These are phyloP conservation scores for Sebastiscus albofasciatus DNA, from an alignment of 2,797 vertebrate genomes.

Conservation along the genomic window DNA sequence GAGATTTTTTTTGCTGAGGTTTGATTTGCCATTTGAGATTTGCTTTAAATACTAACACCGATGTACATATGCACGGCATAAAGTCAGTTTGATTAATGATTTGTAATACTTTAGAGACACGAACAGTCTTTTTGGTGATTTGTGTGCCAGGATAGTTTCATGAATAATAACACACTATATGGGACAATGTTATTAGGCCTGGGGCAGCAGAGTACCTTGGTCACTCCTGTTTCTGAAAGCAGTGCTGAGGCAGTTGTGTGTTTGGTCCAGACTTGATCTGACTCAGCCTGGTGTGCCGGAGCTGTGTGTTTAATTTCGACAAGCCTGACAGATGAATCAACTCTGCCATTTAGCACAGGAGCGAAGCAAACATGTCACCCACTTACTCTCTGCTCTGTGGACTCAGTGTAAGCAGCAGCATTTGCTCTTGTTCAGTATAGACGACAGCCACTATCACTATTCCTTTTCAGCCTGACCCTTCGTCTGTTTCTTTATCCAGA, in stretches of 20 bases:
- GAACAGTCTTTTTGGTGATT: not conserved
- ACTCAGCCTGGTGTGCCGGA: slow-evolving; percentile 50
- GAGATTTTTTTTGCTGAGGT: slow-evolving; percentile 37
- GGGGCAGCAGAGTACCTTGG: slow-evolving; percentile 14
- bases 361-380: slow-evolving; percentile 61
- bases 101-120: not conserved
- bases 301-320: slow-evolving; percentile 61
- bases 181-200: slow-evolving; percentile 12
- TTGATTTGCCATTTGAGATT: slow-evolving; percentile 7
- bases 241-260: slow-evolving; percentile 19
- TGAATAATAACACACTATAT: slow-evolving; percentile 40
- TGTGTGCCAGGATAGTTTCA: not conserved
- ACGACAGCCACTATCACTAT: not conserved
- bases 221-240: slow-evolving; percentile 6
- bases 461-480: not conserved
- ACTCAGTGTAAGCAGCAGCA: slow-evolving; percentile 25
- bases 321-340: slow-evolving; percentile 67
- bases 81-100: not conserved
- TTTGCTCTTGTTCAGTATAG: slow-evolving; percentile 39
- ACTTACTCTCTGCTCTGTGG: slow-evolving; percentile 46
- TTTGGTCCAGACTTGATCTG: slow-evolving; percentile 54
- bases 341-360: slow-evolving; percentile 62
- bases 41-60: slow-evolving; percentile 4
- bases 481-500: not conserved
- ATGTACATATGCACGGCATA: not conserved